phyloP scores from a whole-genome alignment of 2,797 vertebrate genomes.

The Spondyliosoma cantharus region DNA sequence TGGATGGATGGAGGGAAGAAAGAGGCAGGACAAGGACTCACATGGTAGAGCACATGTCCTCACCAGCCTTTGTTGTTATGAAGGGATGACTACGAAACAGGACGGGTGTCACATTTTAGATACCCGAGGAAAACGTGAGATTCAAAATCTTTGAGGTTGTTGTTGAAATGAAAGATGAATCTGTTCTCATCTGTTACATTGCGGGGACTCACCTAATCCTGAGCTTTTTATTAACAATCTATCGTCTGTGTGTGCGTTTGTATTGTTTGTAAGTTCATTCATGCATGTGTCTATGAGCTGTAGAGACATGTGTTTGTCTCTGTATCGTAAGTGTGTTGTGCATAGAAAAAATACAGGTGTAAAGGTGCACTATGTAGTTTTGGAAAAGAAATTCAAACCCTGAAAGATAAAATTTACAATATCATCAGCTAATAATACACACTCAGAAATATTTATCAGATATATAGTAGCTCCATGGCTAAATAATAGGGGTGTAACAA shows the following conservation, averaged over 20 bases:
- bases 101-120: neutral
- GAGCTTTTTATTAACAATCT: neutral
- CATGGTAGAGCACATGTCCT: conserved; percentile 57
- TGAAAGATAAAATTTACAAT: too few species aligned
- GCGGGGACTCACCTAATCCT: neutral
- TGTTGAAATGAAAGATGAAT: neutral
- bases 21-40: conserved; percentile 45
- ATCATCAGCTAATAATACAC: too few species aligned
- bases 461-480: too few species aligned
- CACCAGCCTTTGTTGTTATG: conserved; percentile 18
- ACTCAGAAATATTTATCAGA: too few species aligned
- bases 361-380: too few species aligned
- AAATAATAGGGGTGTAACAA: too few species aligned
- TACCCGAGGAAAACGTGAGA: neutral
- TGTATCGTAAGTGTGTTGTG: neutral
- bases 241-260: neutral
- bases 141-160: neutral
- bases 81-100: neutral
- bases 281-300: neutral
- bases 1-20: conserved; percentile 40
- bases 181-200: neutral
- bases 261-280: neutral
- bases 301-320: neutral
- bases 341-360: too few species aligned
- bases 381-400: too few species aligned